Evolutionary conservation across 2,797 vertebrate species (phyloP), one percentile per base, ranked within the genome.

Genomic region (Sparidentex hasta): DNA sequence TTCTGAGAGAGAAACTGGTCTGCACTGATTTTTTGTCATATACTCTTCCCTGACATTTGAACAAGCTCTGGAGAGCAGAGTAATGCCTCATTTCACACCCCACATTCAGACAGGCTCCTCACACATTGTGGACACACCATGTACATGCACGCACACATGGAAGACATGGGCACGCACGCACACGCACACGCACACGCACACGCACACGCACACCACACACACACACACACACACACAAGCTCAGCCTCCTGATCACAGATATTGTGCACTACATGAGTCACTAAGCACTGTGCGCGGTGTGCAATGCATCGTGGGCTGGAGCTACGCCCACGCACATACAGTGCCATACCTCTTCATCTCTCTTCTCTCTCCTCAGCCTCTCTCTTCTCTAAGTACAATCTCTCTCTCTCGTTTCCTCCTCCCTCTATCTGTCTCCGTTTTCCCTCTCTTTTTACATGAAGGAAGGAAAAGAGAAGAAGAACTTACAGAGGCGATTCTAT

Each of bases 301-400:
- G 93, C 90, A 91, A 91, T 93, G 90, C 90, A 93, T 93, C 80
- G 88, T 93, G 92, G 94, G 94, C 87, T 90, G 88, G 87, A 94
- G 92, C 90, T 90, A 93, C 92, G 76, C 95, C 94, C 93, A 94
- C 94, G 78, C 93, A 92, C 89, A 90, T 89, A 88, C 87, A 90
- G 85, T 78, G 78, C 85, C 85, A 84, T 92, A 88, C 90, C 93
- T 89, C 87, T 90, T 89, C 85, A 88, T 82, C 82, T 75, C 83
- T 85, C 71, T 67, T 65, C 81, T 73, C 72, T 78, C 66, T 79
- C 75, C 74, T 78, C 69, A 69, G 70, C 82, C 74, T 84, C 83
- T 72, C 66, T 76, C 71, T 63, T 74, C 56, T 62, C 48, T 38
- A 58, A 63, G 57, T 74, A 71, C 79, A 68, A 83, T 82, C 74